Percentiles rank a stretch among this genome's conserved stretches.
phyloP scores from a whole-genome alignment of 2,113 vertebrate species.

The Casuarius casuarius region DNA sequence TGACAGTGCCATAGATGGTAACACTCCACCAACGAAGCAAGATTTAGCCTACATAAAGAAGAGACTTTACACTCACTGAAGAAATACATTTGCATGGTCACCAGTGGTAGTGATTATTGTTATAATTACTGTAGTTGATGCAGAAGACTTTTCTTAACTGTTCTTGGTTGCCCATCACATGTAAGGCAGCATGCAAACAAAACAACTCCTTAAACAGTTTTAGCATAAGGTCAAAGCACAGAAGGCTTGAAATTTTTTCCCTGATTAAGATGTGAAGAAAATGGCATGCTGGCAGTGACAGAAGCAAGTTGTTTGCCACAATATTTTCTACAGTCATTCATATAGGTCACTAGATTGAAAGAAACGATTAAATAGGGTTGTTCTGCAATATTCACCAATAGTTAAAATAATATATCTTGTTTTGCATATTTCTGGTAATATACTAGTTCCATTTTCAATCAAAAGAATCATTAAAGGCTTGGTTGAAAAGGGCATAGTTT shows the following conservation, averaged over 20 bases:
- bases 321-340: neutral
- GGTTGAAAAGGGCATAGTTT: slow-evolving; percentile 29
- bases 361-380: slow-evolving; percentile 53
- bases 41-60: neutral
- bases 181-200: neutral
- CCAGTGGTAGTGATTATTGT: neutral
- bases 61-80: neutral
- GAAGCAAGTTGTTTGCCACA: neutral
- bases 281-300: neutral
- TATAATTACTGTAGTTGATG: neutral
- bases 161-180: neutral
- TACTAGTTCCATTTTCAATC: slow-evolving; percentile 40
- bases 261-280: neutral
- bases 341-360: slow-evolving; percentile 46
- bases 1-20: neutral
- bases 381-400: slow-evolving; percentile 54
- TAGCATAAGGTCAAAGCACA: neutral
- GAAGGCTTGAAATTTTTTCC: neutral
- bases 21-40: neutral
- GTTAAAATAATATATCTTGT: slow-evolving; percentile 53
- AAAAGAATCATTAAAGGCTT: slow-evolving; percentile 39
- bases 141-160: neutral
- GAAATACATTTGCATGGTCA: neutral
- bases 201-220: neutral
- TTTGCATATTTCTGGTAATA: slow-evolving; percentile 33